These are phyloP conservation scores for Gandaritis pyraliata DNA, from an alignment of 2,888 invertebrate species.

Conservation along the genomic window DNA sequence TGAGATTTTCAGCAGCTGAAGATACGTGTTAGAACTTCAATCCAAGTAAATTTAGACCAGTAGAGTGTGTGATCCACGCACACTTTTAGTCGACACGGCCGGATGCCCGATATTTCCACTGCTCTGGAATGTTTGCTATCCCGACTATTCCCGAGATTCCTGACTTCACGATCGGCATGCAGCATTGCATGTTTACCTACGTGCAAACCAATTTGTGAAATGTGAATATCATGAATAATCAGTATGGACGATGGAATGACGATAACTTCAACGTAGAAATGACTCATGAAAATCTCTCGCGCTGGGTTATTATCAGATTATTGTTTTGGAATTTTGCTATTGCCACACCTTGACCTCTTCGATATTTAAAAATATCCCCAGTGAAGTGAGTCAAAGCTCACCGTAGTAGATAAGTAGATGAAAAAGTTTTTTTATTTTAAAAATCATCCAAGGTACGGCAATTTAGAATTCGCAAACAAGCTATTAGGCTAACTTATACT, in stretches of 20 bases:
- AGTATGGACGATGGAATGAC: constrained; percentile 12
- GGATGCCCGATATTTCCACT: constrained; percentile 30
- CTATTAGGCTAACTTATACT: no score
- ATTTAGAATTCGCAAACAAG: no score
- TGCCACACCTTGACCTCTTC: not conserved
- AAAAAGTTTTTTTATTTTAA: no score
- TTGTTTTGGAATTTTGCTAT: constrained; percentile 4
- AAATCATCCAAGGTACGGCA: no score
- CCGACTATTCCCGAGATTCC: constrained; percentile 12
- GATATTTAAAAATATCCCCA: not conserved
- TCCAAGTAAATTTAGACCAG: constrained; percentile 5
- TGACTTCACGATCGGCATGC: constrained; percentile 6
- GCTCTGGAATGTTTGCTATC: constrained; percentile 18
- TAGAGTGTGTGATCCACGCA: constrained; percentile 16
- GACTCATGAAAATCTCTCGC: not conserved
- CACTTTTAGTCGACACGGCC: constrained; percentile 6
- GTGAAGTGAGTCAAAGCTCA: not conserved
- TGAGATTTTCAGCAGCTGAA: not conserved
- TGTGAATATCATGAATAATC: constrained; percentile 19
- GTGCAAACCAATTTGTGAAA: constrained; percentile 19
- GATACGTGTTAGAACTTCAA: not conserved
- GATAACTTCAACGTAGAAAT: not conserved
- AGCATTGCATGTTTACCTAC: constrained; percentile 12
- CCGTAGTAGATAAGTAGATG: not conserved
- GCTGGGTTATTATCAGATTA: not conserved